phyloP scores from a whole-genome alignment of 1,140 invertebrate genomes.

The Achroia grisella region DNA sequence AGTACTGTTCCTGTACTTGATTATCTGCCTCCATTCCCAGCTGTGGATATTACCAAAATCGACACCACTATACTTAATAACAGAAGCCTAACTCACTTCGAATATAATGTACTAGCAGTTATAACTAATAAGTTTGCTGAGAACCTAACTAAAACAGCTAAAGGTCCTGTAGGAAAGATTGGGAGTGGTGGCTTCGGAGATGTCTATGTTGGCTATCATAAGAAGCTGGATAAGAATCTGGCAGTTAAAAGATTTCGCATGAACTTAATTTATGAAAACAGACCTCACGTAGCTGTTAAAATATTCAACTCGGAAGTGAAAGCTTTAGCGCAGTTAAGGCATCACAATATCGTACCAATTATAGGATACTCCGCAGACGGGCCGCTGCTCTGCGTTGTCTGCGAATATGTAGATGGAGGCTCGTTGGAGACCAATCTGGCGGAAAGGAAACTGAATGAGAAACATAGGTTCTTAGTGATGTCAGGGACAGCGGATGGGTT shows the following conservation, averaged over 20 bases:
- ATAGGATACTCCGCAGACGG: conserved; percentile 80
- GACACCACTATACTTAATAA: conserved; percentile 47
- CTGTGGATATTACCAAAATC: conserved; percentile 13
- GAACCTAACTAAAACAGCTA: conserved; percentile 15
- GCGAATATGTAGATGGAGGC: conserved; percentile 81
- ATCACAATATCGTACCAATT: conserved; percentile 80
- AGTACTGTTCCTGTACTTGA: neutral
- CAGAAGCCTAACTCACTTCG: conserved; percentile 42
- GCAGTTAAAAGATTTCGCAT: conserved; percentile 78
- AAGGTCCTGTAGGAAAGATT: conserved; percentile 64
- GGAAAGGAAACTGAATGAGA: conserved; percentile 61
- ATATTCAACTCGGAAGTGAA: conserved; percentile 81
- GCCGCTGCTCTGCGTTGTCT: conserved; percentile 78
- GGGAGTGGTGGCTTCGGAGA: conserved; percentile 82
- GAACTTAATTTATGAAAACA: conserved; percentile 44
- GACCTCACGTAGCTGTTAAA: conserved; percentile 65
- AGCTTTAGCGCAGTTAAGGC: conserved; percentile 74
- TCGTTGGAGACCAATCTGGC: conserved; percentile 78
- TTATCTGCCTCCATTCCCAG: neutral
- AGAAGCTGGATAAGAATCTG: conserved; percentile 55
- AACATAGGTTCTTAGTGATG: conserved; percentile 75
- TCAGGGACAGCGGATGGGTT: conserved; percentile 77
- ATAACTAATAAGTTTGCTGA: conserved; percentile 53
- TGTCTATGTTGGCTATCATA: conserved; percentile 76
- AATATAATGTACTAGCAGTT: conserved; percentile 39